Base-by-base conservation (phyloP, 2,113 vertebrate species). In the Turnix velox region DNA sequence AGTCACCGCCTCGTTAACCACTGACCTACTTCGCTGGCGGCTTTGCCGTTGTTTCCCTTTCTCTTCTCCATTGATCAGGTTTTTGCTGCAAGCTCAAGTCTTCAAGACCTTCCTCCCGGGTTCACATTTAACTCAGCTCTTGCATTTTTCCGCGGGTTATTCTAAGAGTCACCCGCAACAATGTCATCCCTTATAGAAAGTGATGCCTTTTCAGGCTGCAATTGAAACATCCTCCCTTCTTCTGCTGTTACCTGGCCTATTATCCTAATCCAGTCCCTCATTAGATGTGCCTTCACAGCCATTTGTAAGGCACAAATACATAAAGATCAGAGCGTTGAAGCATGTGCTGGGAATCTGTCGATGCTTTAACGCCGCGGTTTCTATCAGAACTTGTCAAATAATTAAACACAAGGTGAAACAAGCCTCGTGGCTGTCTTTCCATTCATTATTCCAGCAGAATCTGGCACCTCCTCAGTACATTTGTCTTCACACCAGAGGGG, bases 1-100 rank as follows among this genome's bases (percentile, higher is more conserved):
- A 94, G 72, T 30, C 89, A n/a, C 74, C 24, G 62, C 28, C 95
- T 96, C 68, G 94, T 96, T 96, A 96, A 73, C 79, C 31, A 51
- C 78, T 97, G 97, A 97, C 96, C 96, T 97, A 97, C 92, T 97
- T 97, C 79, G 72, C 95, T 75, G 72, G 76, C 49, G 78, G 84
- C 92, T 77, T 39, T 73, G 3, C 82, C 88, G 80, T 71, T 92
- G 91, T 94, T 95, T 96, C 92, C 77, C 85, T 83, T 86, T 40
- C 83, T 39, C 48, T 31, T 90, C 94, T 73, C 77, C 3, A 96
- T 94, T 97, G 97, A 97, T 97, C 95, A 97, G 77, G 65, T 80
- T 91, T 95, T 93, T 96, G 92, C 95, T 96, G 93, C 88, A 33
- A 96, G 94, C 88, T 73, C 83, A 92, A 43, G n/a, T 85, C 94